Percentiles rank a stretch among this genome's conserved stretches.
Conservation (phyloP, 2,113 vertebrate species). For the Oreotragus oreotragus region DNA sequence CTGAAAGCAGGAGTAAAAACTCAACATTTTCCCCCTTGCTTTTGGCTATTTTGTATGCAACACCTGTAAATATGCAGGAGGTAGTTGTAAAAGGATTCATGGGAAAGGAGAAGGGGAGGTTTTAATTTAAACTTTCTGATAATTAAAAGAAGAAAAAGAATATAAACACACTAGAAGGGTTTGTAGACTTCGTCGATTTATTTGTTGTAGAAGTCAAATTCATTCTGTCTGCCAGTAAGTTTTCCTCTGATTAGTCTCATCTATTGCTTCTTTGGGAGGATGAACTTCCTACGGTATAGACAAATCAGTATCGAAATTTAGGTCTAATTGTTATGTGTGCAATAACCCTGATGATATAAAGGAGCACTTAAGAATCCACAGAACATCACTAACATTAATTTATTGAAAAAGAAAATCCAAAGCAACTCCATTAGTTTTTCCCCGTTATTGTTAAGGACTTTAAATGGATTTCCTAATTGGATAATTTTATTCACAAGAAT, state of each 20-base stretch:
- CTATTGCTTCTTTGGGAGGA: neutral
- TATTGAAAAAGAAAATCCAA: conserved; percentile 65
- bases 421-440: conserved; percentile 72
- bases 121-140: neutral
- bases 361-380: conserved; percentile 60
- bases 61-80: conserved; percentile 18
- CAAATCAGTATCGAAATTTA: conserved; percentile 23
- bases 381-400: conserved; percentile 59
- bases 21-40: neutral
- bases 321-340: conserved; percentile 56
- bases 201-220: conserved; percentile 52
- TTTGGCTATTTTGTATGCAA: neutral
- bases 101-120: neutral
- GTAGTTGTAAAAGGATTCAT: neutral
- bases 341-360: conserved; percentile 53
- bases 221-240: conserved; percentile 29
- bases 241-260: neutral
- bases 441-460: conserved; percentile 69
- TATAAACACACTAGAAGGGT: neutral
- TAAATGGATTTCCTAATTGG: conserved; percentile 72
- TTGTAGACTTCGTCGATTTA: neutral
- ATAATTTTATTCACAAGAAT: conserved; percentile 71
- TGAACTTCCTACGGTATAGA: conserved; percentile 51
- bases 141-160: neutral
- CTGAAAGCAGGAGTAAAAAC: conserved; percentile 41